Conservation (phyloP, 2,797 vertebrate genomes). For the Aeoliscus strigatus region DNA sequence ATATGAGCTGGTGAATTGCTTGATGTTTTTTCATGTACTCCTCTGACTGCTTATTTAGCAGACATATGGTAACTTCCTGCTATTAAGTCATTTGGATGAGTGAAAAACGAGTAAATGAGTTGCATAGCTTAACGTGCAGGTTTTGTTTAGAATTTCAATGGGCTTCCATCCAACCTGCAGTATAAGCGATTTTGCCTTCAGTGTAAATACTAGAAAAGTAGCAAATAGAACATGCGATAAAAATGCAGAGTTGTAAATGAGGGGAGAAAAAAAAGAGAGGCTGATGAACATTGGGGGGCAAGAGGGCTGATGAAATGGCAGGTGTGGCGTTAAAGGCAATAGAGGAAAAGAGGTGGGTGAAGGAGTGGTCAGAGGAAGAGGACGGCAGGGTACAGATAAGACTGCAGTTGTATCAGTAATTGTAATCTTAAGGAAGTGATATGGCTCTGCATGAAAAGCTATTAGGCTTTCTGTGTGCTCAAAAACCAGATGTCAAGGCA, state of each 20-base stretch:
- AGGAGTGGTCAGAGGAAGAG: constrained; percentile 22
- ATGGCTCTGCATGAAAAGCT: constrained; percentile 75
- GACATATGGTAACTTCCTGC: constrained; percentile 55
- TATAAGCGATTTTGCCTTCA: constrained; percentile 10
- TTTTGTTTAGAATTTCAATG: constrained; percentile 33
- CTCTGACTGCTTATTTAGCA: constrained; percentile 65
- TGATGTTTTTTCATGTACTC: constrained; percentile 57
- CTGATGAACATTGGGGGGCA: constrained; percentile 8
- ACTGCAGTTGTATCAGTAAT: constrained; percentile 71
- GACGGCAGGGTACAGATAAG: constrained; percentile 60
- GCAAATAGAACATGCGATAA: no score
- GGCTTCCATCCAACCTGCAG: constrained; percentile 23
- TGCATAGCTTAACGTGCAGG: constrained; percentile 23
- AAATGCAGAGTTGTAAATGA: no score
- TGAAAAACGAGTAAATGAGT: constrained; percentile 51
- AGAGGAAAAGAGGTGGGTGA: constrained; percentile 35
- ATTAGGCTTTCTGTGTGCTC: constrained; percentile 50
- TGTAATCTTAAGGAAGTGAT: constrained; percentile 72
- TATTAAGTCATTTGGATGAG: constrained; percentile 55
- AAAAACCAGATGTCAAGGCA: constrained; percentile 10
- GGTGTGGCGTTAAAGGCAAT: constrained; percentile 23
- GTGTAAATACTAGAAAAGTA: no score
- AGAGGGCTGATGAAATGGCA: constrained; percentile 13
- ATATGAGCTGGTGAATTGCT: constrained; percentile 57
- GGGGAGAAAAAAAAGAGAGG: constrained; percentile 5